Base-by-base conservation (phyloP, 2,797 vertebrate species). In the Picus viridis region DNA sequence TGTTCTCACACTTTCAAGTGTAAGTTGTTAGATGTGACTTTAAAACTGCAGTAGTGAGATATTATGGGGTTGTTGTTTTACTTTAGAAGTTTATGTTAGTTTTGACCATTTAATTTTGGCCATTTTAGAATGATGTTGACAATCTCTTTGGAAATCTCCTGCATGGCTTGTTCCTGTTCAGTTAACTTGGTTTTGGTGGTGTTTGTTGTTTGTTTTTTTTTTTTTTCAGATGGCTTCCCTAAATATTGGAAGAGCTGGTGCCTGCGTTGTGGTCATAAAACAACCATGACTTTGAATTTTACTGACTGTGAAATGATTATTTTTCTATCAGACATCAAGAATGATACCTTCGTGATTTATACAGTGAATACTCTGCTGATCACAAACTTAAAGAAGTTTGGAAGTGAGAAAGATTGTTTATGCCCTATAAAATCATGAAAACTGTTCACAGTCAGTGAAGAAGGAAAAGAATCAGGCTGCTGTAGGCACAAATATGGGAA, bases 251-350 rank as follows among this genome's bases (percentile, higher is more conserved):
- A 97, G 98, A 96, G 98, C 98, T 47, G 98, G 98, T 64, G 98
- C 98, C 79, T 98, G 98, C 78, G 97, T 98, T 49, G 97, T 98
- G 78, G 98, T 98, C 93, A 97, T 98, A 97, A 98, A 98, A 72
- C 97, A 98, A 54, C 96, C 97, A 22, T 98, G 96, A 98, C 62
- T 93, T 76, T 74, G 53, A 26, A 91, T 92, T 96, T 96, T 88
- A 95, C 89, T 95, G 95, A 96, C 93, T 93, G 72, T 94, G 95
- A 84, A 97, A 81, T 96, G 7, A 85, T 92, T 97, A 97, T 97
- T 97, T 97, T 97, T 97, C 91, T 97, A 97, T 93, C 79, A 89
- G 88, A 93, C 39, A 88, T 68, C 6, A 43, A 93, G 84, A 93
- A 92, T 69, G 75, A 86, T 69, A 89, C 92, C 59, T 92, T 95